phyloP scores from a whole-genome alignment of 2,113 vertebrate genomes.

The Leucoraja erinaceus region DNA sequence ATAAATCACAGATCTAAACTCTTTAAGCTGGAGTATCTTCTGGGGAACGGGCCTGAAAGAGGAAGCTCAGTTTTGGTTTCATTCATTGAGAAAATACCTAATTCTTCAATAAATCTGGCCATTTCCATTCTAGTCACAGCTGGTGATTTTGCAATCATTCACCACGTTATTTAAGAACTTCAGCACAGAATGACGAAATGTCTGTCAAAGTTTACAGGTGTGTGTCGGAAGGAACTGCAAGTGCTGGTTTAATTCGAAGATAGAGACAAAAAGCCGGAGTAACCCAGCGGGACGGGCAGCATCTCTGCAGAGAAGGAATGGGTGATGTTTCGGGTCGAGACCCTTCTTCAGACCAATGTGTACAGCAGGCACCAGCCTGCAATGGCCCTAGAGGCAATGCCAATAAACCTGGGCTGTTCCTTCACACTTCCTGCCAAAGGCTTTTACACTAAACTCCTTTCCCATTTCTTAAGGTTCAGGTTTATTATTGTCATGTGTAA shows the following conservation, averaged over 20 bases:
- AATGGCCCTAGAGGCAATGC: background rate
- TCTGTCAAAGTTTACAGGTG: background rate
- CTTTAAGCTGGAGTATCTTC: conserved; percentile 21
- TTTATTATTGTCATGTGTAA: no score
- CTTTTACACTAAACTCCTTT: no score
- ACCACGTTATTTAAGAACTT: background rate
- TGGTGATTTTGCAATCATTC: background rate
- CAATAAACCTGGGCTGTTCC: background rate
- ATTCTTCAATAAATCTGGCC: background rate
- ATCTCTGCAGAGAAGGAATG: no score
- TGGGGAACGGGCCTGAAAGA: background rate
- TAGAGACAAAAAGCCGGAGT: no score
- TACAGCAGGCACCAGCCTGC: no score
- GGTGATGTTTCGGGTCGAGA: no score
- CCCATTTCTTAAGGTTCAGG: no score
- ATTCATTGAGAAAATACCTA: conserved; percentile 17
- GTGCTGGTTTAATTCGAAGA: no score
- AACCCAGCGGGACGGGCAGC: no score
- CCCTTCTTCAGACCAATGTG: no score
- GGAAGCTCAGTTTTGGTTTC: background rate
- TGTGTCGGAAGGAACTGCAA: no score
- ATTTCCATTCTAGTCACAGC: background rate
- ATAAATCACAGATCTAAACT: conserved; percentile 33
- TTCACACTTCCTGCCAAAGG: background rate
- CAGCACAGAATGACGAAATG: background rate